A percentile compares a stretch with the other conserved stretches of the same genome.
These are phyloP conservation scores for Caenorhabditis brenneri DNA, from an alignment of 1,140 invertebrate genomes.

Conservation along the genomic window DNA sequence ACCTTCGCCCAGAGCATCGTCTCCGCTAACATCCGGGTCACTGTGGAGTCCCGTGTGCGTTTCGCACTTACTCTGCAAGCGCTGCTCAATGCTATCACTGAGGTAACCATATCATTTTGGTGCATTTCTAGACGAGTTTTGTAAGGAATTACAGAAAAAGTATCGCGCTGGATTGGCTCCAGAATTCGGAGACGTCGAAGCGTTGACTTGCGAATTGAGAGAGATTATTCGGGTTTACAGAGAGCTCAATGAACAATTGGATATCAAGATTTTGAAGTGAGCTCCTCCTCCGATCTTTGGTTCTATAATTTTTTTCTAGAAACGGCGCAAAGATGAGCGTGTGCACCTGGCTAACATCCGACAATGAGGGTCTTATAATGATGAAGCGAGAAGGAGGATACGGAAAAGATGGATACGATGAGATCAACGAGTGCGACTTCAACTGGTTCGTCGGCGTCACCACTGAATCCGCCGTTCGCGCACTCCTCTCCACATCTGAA, in stretches of 20 bases:
- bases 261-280: neutral
- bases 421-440: neutral
- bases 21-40: neutral
- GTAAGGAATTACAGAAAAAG: constrained; percentile 1
- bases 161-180: neutral
- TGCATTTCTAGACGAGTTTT: neutral
- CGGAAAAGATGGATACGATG: neutral
- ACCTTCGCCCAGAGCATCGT: neutral
- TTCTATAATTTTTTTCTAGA: no score
- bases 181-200: constrained; percentile 16
- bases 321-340: constrained; percentile 25
- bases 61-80: neutral
- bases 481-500: neutral
- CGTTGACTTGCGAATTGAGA: neutral
- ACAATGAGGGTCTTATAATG: neutral
- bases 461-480: neutral
- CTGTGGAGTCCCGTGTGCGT: neutral
- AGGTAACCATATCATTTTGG: neutral
- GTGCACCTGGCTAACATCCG: constrained; percentile 1
- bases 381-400: constrained; percentile 4
- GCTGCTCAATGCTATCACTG: neutral
- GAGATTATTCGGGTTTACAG: constrained; percentile 20
- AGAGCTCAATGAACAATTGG: constrained; percentile 5
- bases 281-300: no score
- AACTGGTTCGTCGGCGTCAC: constrained; percentile 30